Evolutionary conservation across 2,797 vertebrate species (phyloP).

Genomic region (Pelodytes ibericus): DNA sequence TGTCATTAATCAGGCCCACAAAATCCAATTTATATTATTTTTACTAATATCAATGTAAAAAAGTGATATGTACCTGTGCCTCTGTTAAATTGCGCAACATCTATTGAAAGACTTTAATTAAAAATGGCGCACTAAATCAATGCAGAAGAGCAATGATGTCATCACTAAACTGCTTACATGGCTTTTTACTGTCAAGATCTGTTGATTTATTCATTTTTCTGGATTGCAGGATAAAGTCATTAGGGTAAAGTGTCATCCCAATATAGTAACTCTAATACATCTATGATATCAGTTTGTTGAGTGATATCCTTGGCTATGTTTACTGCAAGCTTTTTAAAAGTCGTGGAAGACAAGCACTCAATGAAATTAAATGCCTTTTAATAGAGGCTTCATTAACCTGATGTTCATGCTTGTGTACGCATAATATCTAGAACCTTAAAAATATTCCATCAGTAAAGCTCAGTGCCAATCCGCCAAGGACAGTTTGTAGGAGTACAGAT

Average conservation of each 20-base stretch:
- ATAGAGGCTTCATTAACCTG: constrained; percentile 60
- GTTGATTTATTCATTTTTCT: constrained; percentile 54
- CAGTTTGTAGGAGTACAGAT: constrained; percentile 13
- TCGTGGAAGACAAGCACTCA: constrained; percentile 61
- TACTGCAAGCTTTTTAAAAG: constrained; percentile 65
- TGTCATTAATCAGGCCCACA: not conserved
- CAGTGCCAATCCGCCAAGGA: constrained; percentile 31
- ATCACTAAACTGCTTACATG: constrained; percentile 44
- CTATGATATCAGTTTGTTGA: constrained; percentile 65
- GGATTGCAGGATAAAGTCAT: constrained; percentile 59
- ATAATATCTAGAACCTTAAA: constrained; percentile 50
- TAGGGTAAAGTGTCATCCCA: constrained; percentile 61
- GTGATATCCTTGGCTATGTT: constrained; percentile 64
- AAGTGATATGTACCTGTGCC: constrained; percentile 25
- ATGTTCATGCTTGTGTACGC: constrained; percentile 53
- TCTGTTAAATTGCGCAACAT: constrained; percentile 22
- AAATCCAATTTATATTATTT: constrained; percentile 7
- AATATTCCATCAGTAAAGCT: constrained; percentile 31
- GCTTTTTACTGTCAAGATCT: constrained; percentile 48
- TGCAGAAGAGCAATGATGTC: constrained; percentile 42
- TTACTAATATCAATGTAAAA: not conserved
- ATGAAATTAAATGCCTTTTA: constrained; percentile 62
- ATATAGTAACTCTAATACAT: constrained; percentile 61
- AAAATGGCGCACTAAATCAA: constrained; percentile 54
- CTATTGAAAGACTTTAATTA: constrained; percentile 39